Percentiles rank a stretch among this genome's conserved stretches.
Evolutionary conservation across 2,113 vertebrate genomes (phyloP).

Genomic region (Oxyura jamaicensis): DNA sequence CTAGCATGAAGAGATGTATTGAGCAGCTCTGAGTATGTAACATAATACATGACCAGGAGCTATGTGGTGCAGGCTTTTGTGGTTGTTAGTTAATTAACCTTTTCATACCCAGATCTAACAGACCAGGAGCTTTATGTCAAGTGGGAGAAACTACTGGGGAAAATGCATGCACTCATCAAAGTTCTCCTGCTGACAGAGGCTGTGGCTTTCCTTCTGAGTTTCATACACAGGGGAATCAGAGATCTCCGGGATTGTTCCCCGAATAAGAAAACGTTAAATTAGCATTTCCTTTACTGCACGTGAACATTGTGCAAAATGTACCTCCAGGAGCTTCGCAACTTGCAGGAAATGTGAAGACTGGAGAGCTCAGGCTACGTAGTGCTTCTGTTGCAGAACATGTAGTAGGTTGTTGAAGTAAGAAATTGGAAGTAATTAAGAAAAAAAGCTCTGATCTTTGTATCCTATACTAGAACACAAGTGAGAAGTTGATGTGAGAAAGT

Average conservation of each 20-base stretch:
- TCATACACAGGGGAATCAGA: fast-evolving
- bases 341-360: not conserved
- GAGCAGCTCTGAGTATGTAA: not conserved
- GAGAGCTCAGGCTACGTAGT: not conserved
- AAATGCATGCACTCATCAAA: not conserved
- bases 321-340: not conserved
- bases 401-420: constrained; percentile 10
- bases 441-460: constrained; percentile 53
- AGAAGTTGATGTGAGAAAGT: constrained; percentile 54
- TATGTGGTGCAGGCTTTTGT: not conserved
- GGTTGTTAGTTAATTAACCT: not conserved
- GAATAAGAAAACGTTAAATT: not conserved
- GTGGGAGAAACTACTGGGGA: not conserved
- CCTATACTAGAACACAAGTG: constrained; percentile 41
- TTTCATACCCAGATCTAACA: not conserved
- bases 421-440: not conserved
- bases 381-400: not conserved
- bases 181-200: not conserved
- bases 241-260: not conserved
- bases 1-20: not conserved
- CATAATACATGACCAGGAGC: not conserved
- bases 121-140: not conserved
- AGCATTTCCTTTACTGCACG: not conserved
- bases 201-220: not conserved
- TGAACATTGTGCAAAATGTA: not conserved